These are phyloP conservation scores for Lophura nycthemera DNA, from an alignment of 2,113 vertebrate genomes.

Conservation along the genomic window DNA sequence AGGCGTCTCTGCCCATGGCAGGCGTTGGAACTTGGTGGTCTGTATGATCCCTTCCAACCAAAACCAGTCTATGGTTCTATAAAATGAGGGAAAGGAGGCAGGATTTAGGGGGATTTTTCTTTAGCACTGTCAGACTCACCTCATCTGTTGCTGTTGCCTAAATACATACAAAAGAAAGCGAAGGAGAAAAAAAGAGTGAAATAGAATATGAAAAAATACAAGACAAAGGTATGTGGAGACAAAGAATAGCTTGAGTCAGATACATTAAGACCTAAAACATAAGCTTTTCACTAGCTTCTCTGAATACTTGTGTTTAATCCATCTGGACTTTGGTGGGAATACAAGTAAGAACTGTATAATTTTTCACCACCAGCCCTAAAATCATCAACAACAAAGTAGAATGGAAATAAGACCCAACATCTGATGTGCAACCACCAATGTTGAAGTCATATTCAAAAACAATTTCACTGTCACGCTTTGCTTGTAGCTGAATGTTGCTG, in stretches of 20 bases:
- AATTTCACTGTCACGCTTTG: background rate
- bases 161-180: constrained; percentile 25
- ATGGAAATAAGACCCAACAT: background rate
- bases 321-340: background rate
- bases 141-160: constrained; percentile 53
- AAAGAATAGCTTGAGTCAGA: background rate
- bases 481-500: accelerated
- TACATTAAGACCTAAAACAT: background rate
- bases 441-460: background rate
- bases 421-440: background rate
- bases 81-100: background rate
- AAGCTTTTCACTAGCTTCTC: background rate
- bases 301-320: background rate
- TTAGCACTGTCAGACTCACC: constrained; percentile 47
- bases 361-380: background rate
- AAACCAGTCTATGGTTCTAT: background rate
- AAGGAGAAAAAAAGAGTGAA: constrained; percentile 6
- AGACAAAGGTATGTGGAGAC: background rate
- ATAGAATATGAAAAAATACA: background rate
- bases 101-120: background rate
- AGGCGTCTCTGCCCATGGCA: background rate
- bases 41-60: background rate
- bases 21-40: background rate
- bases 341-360: accelerated
- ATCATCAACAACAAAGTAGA: background rate